Evolutionary conservation across 2,113 vertebrate genomes (phyloP), one percentile per base, ranked within the genome.

Genomic region (Chlorodrepanis virens): DNA sequence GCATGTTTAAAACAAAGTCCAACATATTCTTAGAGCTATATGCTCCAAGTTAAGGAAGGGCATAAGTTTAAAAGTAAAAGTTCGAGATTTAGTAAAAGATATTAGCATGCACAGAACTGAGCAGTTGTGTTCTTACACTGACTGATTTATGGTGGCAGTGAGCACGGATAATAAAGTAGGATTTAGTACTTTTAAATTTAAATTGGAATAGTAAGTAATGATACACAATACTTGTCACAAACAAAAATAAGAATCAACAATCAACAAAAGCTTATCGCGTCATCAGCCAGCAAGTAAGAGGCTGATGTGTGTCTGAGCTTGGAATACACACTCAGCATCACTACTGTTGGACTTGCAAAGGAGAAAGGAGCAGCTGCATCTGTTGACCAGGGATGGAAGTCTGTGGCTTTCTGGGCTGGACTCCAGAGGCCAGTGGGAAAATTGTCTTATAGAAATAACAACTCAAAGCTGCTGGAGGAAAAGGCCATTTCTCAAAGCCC

Each of bases 311-410:
- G 45, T 14, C 6, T 44, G 29, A 53, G 28, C 23, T 31, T 40
- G 49, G 39, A 24, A 25, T 9, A 12, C 42, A 23, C 0, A 1
- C 33, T 83, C 28, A 56, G 44, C 3, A 1, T 52, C 15, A 2
- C 39, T 35, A 2, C 27, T 61, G 12, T 8, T 65, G 50, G 70
- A 29, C 27, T 28, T 56, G 20, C 12, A 74, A 33, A 40, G 29
- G 9, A 47, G 19, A 57, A 84, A 44, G 29, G 31, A 67, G 31
- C 28, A 67, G n/a, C 37, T 69, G 25, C 2, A 2, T 53, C 56
- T 2, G 0, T 28, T 40, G 60, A 25, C 14, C 5, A 11, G 24
- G 11, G 29, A 35, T 29, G 19, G 40, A 77, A 12, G 29, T 35
- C 27, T 74, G 25, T 5, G 7, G 8, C 7, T 64, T 6, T 77